These are phyloP conservation scores for Pogoniulus pusillus DNA, from an alignment of 2,797 vertebrate genomes.

Conservation along the genomic window DNA sequence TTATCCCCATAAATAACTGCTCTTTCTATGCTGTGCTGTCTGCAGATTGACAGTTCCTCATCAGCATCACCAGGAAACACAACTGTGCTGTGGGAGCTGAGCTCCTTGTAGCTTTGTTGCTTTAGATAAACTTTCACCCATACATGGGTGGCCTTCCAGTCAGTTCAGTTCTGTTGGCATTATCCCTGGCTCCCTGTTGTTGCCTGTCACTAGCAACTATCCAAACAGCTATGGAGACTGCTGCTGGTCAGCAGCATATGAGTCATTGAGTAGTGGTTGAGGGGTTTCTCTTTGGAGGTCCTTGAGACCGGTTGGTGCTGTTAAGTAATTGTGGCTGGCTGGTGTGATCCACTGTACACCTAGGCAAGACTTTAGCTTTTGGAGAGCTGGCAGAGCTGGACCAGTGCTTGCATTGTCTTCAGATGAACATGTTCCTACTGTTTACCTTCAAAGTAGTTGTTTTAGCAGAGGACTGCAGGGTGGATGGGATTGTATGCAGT, in stretches of 20 bases:
- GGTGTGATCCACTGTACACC: background rate
- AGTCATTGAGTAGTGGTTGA: accelerated
- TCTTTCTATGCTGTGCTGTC: background rate
- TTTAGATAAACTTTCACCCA: background rate
- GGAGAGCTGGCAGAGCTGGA: background rate
- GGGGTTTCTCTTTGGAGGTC: background rate
- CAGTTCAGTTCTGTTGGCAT: background rate
- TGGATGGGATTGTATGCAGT: background rate
- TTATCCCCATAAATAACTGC: background rate
- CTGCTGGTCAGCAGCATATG: background rate
- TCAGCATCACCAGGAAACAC: background rate
- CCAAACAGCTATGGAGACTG: background rate
- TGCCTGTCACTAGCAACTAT: background rate
- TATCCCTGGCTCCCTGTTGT: background rate
- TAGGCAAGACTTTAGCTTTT: background rate
- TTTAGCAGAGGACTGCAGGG: background rate
- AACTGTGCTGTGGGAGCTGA: background rate
- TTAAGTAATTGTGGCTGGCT: background rate
- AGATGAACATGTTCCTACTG: background rate
- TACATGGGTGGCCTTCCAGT: background rate
- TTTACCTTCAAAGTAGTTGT: background rate
- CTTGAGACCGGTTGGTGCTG: background rate
- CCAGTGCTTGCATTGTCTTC: background rate
- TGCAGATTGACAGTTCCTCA: background rate
- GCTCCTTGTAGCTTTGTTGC: background rate